A percentile compares a stretch with the other conserved stretches of the same genome.
Conservation (phyloP, 2,113 vertebrate genomes). For the Zeus faber region DNA sequence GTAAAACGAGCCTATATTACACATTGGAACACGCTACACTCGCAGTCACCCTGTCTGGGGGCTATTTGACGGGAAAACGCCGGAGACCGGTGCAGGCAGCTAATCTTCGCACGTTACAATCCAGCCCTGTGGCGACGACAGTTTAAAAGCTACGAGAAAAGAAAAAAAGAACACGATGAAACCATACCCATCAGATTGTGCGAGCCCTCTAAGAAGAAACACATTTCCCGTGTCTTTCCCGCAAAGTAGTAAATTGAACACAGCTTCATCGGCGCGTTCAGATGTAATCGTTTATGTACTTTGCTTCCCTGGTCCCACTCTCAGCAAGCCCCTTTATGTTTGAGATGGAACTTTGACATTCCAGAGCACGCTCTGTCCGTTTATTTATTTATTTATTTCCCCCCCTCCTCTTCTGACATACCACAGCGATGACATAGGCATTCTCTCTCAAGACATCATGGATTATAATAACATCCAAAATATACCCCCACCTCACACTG, state of each 20-base stretch:
- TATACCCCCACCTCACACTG: background rate
- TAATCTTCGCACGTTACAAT: background rate
- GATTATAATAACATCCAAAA: slow-evolving; percentile 6
- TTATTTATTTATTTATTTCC: too few relatives aligned
- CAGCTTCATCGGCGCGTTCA: slow-evolving; percentile 15
- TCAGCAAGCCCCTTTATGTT: background rate
- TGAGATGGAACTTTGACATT: background rate
- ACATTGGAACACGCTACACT: background rate
- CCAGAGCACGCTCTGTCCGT: slow-evolving; percentile 5
- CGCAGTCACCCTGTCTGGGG: background rate
- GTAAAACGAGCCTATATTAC: background rate
- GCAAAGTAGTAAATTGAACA: slow-evolving; percentile 12
- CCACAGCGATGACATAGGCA: background rate
- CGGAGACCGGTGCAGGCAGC: background rate
- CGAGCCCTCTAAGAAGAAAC: slow-evolving; percentile 26
- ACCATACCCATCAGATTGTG: slow-evolving; percentile 4
- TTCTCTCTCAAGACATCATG: background rate
- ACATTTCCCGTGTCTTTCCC: slow-evolving; percentile 24
- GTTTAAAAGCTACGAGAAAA: background rate
- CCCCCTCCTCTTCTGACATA: background rate
- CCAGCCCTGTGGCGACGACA: background rate
- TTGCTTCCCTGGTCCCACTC: slow-evolving; percentile 7
- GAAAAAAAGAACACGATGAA: slow-evolving; percentile 14
- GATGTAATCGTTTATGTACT: slow-evolving; percentile 21
- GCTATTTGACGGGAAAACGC: slow-evolving; percentile 2